These are phyloP conservation scores for Mormyrus hasselquistii DNA, from an alignment of 2,797 vertebrate genomes.

Conservation along the genomic window DNA sequence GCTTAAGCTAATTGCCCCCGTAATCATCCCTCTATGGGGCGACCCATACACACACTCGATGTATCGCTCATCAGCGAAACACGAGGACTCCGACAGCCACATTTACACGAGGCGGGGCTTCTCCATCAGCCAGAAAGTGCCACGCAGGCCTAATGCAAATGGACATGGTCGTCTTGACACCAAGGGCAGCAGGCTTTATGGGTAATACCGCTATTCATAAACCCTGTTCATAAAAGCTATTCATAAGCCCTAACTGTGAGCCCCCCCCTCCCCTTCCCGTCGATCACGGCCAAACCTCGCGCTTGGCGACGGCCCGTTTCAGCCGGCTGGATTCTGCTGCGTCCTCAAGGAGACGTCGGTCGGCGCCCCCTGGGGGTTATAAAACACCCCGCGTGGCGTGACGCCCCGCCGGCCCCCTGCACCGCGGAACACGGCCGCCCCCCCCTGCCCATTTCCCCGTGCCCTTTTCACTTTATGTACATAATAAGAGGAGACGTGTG, in stretches of 20 bases:
- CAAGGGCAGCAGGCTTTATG: conserved; percentile 21
- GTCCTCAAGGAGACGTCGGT: conserved; percentile 14
- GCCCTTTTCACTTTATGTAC: conserved; percentile 49
- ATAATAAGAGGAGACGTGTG: conserved; percentile 46
- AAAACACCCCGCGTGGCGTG: not conserved
- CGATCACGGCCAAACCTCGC: conserved; percentile 15
- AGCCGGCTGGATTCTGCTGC: not conserved
- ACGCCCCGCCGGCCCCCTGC: not conserved
- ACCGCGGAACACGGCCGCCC: not conserved
- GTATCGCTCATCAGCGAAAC: not conserved
- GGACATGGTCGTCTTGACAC: conserved; percentile 17
- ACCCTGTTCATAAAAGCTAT: conserved; percentile 23
- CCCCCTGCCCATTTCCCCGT: conserved; percentile 37
- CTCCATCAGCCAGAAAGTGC: not conserved
- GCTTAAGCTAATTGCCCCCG: not conserved
- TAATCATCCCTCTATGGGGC: not conserved
- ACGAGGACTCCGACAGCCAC: not conserved
- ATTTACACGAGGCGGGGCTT: not conserved
- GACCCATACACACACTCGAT: not conserved
- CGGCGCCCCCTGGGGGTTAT: not conserved
- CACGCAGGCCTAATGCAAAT: conserved; percentile 19
- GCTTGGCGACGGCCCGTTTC: not conserved
- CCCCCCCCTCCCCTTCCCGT: not conserved
- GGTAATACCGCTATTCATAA: conserved; percentile 21
- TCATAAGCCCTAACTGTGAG: conserved; percentile 20